These are phyloP conservation scores for Chrysomela aeneicollis DNA, from an alignment of 2,888 invertebrate species.

Conservation along the genomic window DNA sequence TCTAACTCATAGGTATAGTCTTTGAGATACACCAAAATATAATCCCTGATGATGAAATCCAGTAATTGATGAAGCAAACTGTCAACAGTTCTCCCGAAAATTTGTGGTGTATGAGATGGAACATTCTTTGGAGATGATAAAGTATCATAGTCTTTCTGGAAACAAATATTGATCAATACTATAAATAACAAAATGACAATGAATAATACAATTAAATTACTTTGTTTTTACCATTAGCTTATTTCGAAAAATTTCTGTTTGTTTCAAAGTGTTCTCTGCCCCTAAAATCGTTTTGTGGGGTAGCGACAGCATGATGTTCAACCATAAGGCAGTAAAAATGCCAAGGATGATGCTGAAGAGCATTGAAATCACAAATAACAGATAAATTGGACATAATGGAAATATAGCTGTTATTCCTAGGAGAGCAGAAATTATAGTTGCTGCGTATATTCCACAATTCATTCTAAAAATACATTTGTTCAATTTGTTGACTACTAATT, in stretches of 20 bases:
- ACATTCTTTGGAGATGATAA: slow-evolving; percentile 40
- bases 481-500: background rate
- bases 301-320: slow-evolving; percentile 71
- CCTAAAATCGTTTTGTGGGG: slow-evolving; percentile 70
- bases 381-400: slow-evolving; percentile 50
- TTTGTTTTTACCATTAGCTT: slow-evolving; percentile 66
- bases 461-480: slow-evolving; percentile 29
- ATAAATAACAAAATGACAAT: background rate
- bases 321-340: slow-evolving; percentile 65
- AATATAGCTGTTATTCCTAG: slow-evolving; percentile 39
- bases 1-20: slow-evolving; percentile 65
- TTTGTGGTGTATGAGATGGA: slow-evolving; percentile 71
- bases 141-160: slow-evolving; percentile 55
- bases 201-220: no score
- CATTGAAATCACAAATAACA: slow-evolving; percentile 49
- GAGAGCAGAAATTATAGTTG: slow-evolving; percentile 28
- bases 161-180: slow-evolving; percentile 22
- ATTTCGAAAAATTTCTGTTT: slow-evolving; percentile 68
- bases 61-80: slow-evolving; percentile 83
- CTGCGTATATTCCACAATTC: slow-evolving; percentile 36
- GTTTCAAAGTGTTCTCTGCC: slow-evolving; percentile 69
- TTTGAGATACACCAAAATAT: slow-evolving; percentile 78
- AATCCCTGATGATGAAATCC: slow-evolving; percentile 81
- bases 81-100: slow-evolving; percentile 85
- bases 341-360: slow-evolving; percentile 54